These are phyloP conservation scores for Cettia cetti DNA, from an alignment of 2,113 vertebrate genomes.

Conservation along the genomic window DNA sequence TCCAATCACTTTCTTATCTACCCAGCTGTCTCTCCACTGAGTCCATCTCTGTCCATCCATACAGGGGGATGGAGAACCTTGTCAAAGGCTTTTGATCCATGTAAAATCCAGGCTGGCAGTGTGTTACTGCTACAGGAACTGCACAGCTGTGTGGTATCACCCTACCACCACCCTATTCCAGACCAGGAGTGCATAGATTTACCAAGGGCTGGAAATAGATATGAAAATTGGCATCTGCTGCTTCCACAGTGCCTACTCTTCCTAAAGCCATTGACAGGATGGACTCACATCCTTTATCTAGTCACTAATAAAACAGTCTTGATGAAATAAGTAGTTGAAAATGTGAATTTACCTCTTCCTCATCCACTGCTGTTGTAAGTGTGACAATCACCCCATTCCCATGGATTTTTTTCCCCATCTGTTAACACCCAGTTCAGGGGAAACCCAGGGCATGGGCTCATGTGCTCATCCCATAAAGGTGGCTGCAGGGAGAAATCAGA, in stretches of 20 bases:
- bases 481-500: not conserved
- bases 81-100: not conserved
- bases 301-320: not conserved
- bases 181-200: not conserved
- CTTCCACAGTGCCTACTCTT: not conserved
- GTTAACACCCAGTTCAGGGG: not conserved
- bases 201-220: not conserved
- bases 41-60: not conserved
- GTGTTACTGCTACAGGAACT: not conserved
- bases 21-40: not conserved
- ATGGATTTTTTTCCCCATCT: not conserved
- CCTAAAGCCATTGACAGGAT: not conserved
- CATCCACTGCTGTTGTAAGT: not conserved
- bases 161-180: not conserved
- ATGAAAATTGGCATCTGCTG: not conserved
- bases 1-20: not conserved
- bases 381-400: not conserved
- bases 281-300: not conserved
- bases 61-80: not conserved
- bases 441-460: fast-evolving
- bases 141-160: fast-evolving
- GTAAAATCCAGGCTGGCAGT: not conserved
- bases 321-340: not conserved
- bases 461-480: not conserved
- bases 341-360: not conserved